These are phyloP conservation scores for Meriones unguiculatus DNA, from an alignment of 2,113 vertebrate species.

Conservation along the genomic window DNA sequence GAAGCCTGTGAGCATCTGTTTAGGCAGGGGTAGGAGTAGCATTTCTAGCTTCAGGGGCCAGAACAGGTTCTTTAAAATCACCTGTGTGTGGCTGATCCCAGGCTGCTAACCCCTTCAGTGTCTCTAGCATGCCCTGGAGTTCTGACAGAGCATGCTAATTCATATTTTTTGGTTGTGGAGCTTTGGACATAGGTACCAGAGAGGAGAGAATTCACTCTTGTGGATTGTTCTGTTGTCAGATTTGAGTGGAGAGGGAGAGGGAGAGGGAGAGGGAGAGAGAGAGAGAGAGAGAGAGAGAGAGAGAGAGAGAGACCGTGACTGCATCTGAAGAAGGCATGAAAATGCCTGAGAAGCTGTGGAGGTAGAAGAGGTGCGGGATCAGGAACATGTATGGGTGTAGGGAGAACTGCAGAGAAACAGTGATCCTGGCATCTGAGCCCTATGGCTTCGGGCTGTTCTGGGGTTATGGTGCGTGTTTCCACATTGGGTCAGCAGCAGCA, in stretches of 20 bases:
- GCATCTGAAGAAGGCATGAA: neutral
- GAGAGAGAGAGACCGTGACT: neutral
- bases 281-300: neutral
- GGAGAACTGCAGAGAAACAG: neutral
- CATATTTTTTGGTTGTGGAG: neutral
- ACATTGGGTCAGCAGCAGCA: neutral
- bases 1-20: constrained; percentile 57
- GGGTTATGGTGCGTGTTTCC: neutral
- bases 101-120: neutral
- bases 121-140: neutral
- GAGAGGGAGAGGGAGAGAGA: too few relatives aligned
- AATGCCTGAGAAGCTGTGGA: neutral
- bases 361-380: neutral
- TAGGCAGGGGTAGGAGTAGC: constrained; percentile 39
- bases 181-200: neutral
- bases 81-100: neutral
- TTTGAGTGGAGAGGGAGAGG: neutral
- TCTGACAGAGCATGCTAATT: neutral
- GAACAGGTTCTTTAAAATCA: constrained; percentile 2
- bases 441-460: neutral
- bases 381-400: neutral
- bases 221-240: neutral
- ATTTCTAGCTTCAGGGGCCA: neutral
- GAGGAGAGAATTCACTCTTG: neutral
- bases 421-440: neutral